These are phyloP conservation scores for Neria commutata DNA, from an alignment of 2,888 invertebrate genomes.

Conservation along the genomic window DNA sequence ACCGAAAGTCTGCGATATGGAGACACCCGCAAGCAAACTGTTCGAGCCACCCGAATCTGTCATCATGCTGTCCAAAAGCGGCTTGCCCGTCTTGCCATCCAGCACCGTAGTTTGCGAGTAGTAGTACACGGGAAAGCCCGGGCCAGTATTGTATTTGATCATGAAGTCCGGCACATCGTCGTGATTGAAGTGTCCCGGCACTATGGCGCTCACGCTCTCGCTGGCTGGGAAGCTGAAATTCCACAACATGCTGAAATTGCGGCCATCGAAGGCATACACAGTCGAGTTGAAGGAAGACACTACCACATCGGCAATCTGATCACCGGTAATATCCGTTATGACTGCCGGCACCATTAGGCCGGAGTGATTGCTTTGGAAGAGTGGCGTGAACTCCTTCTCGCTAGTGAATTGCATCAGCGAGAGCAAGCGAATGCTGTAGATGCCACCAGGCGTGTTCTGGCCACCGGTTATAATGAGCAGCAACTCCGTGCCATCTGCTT, in stretches of 20 bases:
- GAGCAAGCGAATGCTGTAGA: slow-evolving; percentile 70
- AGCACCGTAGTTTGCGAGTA: slow-evolving; percentile 67
- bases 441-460: slow-evolving; percentile 73
- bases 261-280: slow-evolving; percentile 75
- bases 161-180: slow-evolving; percentile 80
- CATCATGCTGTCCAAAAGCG: slow-evolving; percentile 58
- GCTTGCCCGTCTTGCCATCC: slow-evolving; percentile 54
- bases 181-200: slow-evolving; percentile 78
- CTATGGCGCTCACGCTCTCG: slow-evolving; percentile 77
- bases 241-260: slow-evolving; percentile 73
- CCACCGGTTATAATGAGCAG: slow-evolving; percentile 78
- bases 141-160: slow-evolving; percentile 71
- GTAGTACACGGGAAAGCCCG: slow-evolving; percentile 76
- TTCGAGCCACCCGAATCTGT: slow-evolving; percentile 61
- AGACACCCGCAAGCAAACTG: slow-evolving; percentile 59
- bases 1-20: slow-evolving; percentile 65
- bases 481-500: slow-evolving; percentile 68
- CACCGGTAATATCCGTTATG: slow-evolving; percentile 74
- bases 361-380: slow-evolving; percentile 68
- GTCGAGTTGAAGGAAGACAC: slow-evolving; percentile 75
- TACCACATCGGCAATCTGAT: slow-evolving; percentile 74
- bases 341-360: slow-evolving; percentile 73
- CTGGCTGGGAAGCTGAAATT: slow-evolving; percentile 70
- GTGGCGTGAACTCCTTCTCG: slow-evolving; percentile 64
- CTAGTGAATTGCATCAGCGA: slow-evolving; percentile 64